Base-by-base conservation (phyloP, 2,888 invertebrate species). In the Pollenia labialis region DNA sequence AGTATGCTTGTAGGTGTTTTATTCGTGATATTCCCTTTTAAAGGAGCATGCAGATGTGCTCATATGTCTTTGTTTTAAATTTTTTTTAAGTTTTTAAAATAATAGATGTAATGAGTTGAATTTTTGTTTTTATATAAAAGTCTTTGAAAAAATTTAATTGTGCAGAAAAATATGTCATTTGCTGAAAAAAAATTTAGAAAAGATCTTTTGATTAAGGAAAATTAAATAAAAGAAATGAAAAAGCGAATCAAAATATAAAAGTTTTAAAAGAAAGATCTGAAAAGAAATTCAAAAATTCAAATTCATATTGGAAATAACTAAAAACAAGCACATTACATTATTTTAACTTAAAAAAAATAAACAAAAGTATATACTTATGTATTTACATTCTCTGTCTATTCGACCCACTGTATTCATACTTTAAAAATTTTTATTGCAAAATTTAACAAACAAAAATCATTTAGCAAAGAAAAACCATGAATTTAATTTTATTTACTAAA, bases 81-180 rank as follows among this genome's bases (percentile, higher is more conserved):
- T 32, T 14, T 62, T 69, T 44, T 32, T 6, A 10, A 40, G 2
- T 60, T 68, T 58, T 64, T 52, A 1, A 54, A 64, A 58, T 1
- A 68, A 52, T 46, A 54, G 23, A 12, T 60, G 12, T 60, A 79
- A 79, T 74, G 60, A 79, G 58, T 79, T 79, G 12, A 84, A 52
- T 18, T 50, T 23, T 18, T 56, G 23, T 42, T 76, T 68, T 66
- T 46, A 50, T 46, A 23, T 58, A 12, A 72, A 72, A 83, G 54
- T 56, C 16, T 18, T 44, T 75, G 50, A 16, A 58, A 42, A 58
- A 54, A 84, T 52, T 84, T 79, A 84, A 84, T 84, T 84, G 79
- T 58, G 79, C 58, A 79, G 74, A 79, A 84, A 84, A 74, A 74
- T 84, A 66, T 84, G 76, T 68, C 66, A 84, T 68, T 66, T 68